phyloP scores from a whole-genome alignment of 2,888 invertebrate genomes.

The Tinea trinotella region DNA sequence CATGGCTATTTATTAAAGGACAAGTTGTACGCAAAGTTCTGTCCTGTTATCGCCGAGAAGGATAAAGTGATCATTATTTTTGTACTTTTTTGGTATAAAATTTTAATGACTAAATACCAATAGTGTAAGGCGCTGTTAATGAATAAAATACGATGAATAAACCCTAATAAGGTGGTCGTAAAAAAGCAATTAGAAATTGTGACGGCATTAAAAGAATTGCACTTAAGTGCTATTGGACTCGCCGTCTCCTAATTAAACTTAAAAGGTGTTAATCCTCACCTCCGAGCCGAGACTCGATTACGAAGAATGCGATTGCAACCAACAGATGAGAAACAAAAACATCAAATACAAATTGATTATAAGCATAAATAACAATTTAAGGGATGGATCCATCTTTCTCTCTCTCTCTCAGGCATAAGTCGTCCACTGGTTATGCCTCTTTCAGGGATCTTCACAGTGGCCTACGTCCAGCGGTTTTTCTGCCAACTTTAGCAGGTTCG shows the following conservation, averaged over 20 bases:
- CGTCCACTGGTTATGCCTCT: too few relatives aligned
- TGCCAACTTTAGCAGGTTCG: too few relatives aligned
- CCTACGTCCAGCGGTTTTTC: too few relatives aligned
- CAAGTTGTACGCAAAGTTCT: background rate
- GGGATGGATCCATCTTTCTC: too few relatives aligned
- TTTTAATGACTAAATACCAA: background rate
- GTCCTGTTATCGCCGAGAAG: background rate
- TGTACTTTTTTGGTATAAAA: background rate
- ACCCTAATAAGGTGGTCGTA: background rate
- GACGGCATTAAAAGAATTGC: background rate
- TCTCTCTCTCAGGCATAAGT: too few relatives aligned
- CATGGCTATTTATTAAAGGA: conserved; percentile 13
- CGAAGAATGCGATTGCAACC: background rate
- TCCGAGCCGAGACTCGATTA: background rate
- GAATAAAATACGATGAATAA: background rate
- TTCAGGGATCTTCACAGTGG: too few relatives aligned
- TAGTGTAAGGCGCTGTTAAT: background rate
- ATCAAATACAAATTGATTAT: too few relatives aligned
- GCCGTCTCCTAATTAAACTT: background rate
- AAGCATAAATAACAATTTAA: too few relatives aligned
- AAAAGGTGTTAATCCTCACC: background rate
- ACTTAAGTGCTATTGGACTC: background rate
- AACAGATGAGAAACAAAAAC: background rate
- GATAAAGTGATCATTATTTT: background rate
- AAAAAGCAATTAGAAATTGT: background rate